A percentile compares a stretch with the other conserved stretches of the same genome.
phyloP scores from a whole-genome alignment of 1,140 invertebrate genomes.

The Drosophila bocki region DNA sequence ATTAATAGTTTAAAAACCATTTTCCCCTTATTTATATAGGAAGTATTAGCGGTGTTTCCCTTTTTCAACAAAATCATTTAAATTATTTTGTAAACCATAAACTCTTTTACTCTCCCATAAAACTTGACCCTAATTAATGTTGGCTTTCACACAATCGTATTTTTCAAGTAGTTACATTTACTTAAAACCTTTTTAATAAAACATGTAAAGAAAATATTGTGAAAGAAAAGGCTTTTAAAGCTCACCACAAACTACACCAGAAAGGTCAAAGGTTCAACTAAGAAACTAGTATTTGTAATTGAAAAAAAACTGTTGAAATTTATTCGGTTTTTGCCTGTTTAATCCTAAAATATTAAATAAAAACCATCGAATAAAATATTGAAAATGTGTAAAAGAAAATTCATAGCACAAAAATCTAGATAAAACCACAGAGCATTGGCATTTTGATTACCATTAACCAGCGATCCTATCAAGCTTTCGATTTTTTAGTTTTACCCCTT shows the following conservation, averaged over 20 bases:
- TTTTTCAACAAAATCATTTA: not conserved
- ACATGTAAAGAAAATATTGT: too few relatives aligned
- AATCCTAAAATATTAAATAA: too few relatives aligned
- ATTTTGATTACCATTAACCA: slow-evolving; percentile 8
- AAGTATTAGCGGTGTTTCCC: too few relatives aligned
- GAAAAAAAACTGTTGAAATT: too few relatives aligned
- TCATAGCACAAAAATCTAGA: not conserved
- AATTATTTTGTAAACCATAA: not conserved
- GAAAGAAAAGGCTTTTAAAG: slow-evolving; percentile 5
- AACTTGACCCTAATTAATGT: not conserved
- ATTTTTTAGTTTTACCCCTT: slow-evolving; percentile 38
- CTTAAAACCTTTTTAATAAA: not conserved
- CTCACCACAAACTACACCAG: not conserved
- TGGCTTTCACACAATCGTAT: not conserved
- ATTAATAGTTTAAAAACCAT: too few relatives aligned
- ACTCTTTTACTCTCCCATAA: not conserved
- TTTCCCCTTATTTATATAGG: too few relatives aligned
- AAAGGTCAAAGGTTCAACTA: slow-evolving; percentile 5
- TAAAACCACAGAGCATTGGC: slow-evolving; percentile 5
- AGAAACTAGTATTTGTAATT: slow-evolving; percentile 9
- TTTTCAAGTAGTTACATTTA: not conserved
- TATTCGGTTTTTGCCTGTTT: too few relatives aligned
- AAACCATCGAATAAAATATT: too few relatives aligned
- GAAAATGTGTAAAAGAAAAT: not conserved
- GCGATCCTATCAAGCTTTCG: slow-evolving; percentile 21